A percentile compares a stretch with the other conserved stretches of the same genome.
phyloP scores from a whole-genome alignment of 2,888 invertebrate genomes.

The Oasisia sp. region DNA sequence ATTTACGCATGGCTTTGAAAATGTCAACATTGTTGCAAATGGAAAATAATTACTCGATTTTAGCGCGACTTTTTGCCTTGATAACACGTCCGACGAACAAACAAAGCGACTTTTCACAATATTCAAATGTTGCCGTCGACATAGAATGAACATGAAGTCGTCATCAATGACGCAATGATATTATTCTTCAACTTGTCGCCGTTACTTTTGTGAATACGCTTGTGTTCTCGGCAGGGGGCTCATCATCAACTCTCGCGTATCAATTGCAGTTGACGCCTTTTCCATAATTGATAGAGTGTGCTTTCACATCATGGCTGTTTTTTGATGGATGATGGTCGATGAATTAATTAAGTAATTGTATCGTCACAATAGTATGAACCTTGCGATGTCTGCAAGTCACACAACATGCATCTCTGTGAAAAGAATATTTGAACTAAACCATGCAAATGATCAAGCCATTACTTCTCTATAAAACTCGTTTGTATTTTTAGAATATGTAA shows the following conservation, averaged over 20 bases:
- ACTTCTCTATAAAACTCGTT: not conserved
- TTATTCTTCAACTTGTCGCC: not conserved
- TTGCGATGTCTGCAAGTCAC: not conserved
- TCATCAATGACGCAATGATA: slow-evolving; percentile 10
- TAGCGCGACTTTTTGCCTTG: not conserved
- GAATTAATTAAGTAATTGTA: not conserved
- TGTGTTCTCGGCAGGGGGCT: not conserved
- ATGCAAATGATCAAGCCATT: not conserved
- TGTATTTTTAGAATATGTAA: not conserved
- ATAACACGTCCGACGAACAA: not conserved
- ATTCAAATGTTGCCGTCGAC: not conserved
- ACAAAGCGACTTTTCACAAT: not conserved
- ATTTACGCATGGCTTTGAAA: not conserved
- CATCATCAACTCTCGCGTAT: not conserved
- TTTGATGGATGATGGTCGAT: slow-evolving; percentile 13
- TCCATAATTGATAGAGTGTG: slow-evolving; percentile 5
- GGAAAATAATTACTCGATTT: slow-evolving; percentile 8
- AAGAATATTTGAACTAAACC: not conserved
- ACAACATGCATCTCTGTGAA: not conserved
- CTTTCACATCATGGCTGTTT: not conserved
- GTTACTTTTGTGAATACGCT: not conserved
- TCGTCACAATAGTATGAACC: not conserved
- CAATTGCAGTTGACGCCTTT: slow-evolving; percentile 3
- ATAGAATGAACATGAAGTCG: not conserved
- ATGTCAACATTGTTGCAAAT: not conserved